Evolutionary conservation across 2,113 vertebrate genomes (phyloP).

Genomic region (Bambusicola thoracicus): DNA sequence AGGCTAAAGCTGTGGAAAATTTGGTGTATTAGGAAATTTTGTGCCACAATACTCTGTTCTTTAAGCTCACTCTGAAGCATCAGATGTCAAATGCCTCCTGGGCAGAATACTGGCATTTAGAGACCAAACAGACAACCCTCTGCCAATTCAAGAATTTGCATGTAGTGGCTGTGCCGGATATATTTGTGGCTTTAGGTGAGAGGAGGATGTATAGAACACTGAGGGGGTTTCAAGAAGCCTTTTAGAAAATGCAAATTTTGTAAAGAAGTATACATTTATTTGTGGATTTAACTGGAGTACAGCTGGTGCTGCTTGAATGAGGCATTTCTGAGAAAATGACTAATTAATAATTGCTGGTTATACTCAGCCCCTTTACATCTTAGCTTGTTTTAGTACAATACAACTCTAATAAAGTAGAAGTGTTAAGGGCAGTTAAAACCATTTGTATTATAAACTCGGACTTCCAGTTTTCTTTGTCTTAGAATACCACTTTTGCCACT

Average conservation of each 20-base stretch:
- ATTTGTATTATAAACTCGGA: neutral
- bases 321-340: neutral
- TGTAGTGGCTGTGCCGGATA: neutral
- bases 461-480: neutral
- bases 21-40: neutral
- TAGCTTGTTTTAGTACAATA: neutral
- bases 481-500: neutral
- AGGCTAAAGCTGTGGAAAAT: neutral
- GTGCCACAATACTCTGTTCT: neutral
- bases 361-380: constrained; percentile 27
- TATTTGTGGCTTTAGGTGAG: neutral
- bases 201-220: neutral
- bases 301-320: neutral
- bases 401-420: constrained; percentile 6
- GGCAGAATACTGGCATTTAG: neutral
- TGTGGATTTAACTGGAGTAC: neutral
- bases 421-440: neutral
- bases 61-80: neutral
- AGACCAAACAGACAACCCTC: neutral
- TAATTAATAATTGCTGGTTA: constrained; percentile 11
- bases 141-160: neutral
- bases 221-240: neutral
- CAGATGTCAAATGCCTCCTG: neutral
- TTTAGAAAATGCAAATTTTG: neutral
- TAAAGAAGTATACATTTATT: neutral